Evolutionary conservation across 2,113 vertebrate genomes (phyloP).

Genomic region (Anguilla japonica): DNA sequence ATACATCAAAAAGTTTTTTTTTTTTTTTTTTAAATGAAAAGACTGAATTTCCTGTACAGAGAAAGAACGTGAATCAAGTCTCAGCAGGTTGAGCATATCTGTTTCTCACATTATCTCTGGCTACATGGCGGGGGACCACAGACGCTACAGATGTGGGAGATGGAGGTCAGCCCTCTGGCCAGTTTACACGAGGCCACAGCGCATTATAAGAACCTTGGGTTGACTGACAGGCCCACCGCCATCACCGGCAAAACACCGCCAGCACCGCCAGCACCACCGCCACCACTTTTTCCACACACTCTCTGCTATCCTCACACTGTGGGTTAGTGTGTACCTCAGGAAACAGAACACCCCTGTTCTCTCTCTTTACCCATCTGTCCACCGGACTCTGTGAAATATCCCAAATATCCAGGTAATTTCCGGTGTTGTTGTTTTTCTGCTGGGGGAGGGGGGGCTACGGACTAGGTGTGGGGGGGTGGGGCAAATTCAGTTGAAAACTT

Average conservation of each 20-base stretch:
- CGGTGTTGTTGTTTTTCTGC: constrained; percentile 66
- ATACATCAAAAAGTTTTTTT: too few species aligned
- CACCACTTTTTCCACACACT: constrained; percentile 32
- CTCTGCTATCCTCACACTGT: constrained; percentile 49
- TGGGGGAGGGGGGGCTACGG: constrained; percentile 43
- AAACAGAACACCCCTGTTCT: constrained; percentile 71
- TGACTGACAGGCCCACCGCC: background rate
- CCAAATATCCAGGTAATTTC: constrained; percentile 77
- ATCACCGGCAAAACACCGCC: background rate
- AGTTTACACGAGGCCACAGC: background rate
- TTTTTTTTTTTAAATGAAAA: too few species aligned
- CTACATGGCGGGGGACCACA: background rate
- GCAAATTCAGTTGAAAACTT: constrained; percentile 63
- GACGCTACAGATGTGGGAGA: background rate
- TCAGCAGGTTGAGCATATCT: background rate
- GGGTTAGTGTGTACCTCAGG: constrained; percentile 46
- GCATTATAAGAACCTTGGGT: background rate
- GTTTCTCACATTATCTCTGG: background rate
- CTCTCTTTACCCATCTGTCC: constrained; percentile 52
- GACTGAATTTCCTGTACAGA: too few species aligned
- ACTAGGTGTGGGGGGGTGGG: constrained; percentile 45
- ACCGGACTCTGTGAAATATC: constrained; percentile 70
- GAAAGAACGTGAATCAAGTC: background rate
- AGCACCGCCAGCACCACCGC: background rate
- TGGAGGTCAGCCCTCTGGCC: background rate